Evolutionary conservation across 64 coral and sea anemone species (phyloP).

Genomic region (Montipora foliosa): DNA sequence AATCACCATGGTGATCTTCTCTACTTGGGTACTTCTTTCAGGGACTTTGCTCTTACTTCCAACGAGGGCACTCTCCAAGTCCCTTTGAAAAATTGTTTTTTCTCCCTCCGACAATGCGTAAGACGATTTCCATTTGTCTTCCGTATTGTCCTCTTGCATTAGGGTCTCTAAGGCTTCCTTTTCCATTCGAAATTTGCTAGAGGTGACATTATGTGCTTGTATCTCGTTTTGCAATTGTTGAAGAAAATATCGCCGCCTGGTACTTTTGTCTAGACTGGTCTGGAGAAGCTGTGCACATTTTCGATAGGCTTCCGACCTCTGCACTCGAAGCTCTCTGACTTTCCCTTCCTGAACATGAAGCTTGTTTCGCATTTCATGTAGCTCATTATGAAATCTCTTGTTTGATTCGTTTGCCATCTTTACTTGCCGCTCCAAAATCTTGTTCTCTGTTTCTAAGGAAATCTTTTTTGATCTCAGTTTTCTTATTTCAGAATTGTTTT

Average conservation of each 20-base stretch:
- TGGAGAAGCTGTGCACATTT: constrained; percentile 37
- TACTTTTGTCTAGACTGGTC: constrained; percentile 51
- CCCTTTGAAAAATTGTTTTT: constrained; percentile 10
- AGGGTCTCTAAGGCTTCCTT: constrained; percentile 29
- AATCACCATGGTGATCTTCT: neutral
- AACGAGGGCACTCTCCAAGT: constrained; percentile 7
- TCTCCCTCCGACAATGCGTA: constrained; percentile 6
- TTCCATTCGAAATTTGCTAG: constrained; percentile 36
- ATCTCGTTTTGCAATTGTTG: constrained; percentile 71
- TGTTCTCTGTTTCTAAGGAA: constrained; percentile 83
- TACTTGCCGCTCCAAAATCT: constrained; percentile 77
- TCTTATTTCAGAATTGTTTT: constrained; percentile 30
- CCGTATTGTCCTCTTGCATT: constrained; percentile 25
- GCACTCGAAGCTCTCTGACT: constrained; percentile 60
- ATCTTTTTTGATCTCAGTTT: constrained; percentile 50
- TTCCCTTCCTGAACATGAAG: constrained; percentile 72
- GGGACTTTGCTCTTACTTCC: neutral
- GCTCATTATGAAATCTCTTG: constrained; percentile 67
- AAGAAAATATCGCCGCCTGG: constrained; percentile 45
- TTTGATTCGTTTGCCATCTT: constrained; percentile 84
- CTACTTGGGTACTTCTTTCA: neutral
- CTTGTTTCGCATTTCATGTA: constrained; percentile 70
- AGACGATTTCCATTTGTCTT: neutral
- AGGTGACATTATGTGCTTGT: constrained; percentile 19
- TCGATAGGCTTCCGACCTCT: constrained; percentile 50